phyloP scores from a whole-genome alignment of 2,888 invertebrate genomes.

The Balanococcus diminutus region DNA sequence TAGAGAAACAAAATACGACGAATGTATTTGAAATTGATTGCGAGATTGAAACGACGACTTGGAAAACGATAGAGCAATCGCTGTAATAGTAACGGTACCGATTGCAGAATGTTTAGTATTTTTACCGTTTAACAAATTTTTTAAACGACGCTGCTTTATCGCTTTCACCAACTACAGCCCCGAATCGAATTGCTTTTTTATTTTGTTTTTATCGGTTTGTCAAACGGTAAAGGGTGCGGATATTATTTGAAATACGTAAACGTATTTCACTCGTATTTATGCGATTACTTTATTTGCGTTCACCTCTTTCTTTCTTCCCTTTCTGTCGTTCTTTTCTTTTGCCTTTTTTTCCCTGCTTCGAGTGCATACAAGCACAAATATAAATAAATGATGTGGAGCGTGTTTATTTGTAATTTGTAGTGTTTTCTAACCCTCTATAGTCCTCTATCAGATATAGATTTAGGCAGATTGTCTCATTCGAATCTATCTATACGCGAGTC shows the following conservation, averaged over 20 bases:
- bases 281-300: background rate
- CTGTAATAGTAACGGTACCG: background rate
- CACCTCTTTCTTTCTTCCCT: background rate
- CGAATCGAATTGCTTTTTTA: background rate
- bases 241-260: background rate
- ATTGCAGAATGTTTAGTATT: background rate
- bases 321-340: background rate
- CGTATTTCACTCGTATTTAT: background rate
- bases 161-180: background rate
- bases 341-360: too few species aligned
- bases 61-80: background rate
- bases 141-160: background rate
- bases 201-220: constrained; percentile 11
- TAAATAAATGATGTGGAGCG: too few species aligned
- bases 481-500: too few species aligned
- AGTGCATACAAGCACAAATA: background rate
- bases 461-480: too few species aligned
- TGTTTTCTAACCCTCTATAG: too few species aligned
- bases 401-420: too few species aligned
- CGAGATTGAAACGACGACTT: background rate
- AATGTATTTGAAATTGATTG: background rate
- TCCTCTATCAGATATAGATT: too few species aligned
- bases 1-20: too few species aligned
- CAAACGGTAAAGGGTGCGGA: background rate
- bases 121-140: background rate